Percentiles rank a stretch among this genome's conserved stretches.
These are phyloP conservation scores for Cheilinus undulatus DNA, from an alignment of 2,113 vertebrate genomes.

Conservation along the genomic window DNA sequence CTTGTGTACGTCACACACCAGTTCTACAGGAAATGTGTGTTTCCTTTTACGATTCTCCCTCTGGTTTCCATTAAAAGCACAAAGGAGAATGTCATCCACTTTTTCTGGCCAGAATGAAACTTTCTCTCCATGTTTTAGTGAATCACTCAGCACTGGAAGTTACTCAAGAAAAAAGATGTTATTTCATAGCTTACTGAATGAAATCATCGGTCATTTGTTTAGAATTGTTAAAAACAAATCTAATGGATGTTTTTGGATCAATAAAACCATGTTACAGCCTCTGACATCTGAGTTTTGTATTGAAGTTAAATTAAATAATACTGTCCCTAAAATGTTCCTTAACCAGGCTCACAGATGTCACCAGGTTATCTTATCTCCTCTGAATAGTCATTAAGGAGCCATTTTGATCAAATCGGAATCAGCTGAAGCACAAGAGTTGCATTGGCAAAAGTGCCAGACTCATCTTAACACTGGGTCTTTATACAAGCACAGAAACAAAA, in stretches of 20 bases:
- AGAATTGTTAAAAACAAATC: too few relatives aligned
- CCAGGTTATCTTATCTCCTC: too few relatives aligned
- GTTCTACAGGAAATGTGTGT: slow-evolving; percentile 72
- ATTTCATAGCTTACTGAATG: not conserved
- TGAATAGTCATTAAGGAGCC: too few relatives aligned
- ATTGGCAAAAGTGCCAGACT: too few relatives aligned
- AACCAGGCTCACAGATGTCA: too few relatives aligned
- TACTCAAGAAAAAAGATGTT: slow-evolving; percentile 19
- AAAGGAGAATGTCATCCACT: slow-evolving; percentile 53
- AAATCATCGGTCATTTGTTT: not conserved
- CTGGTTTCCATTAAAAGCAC: slow-evolving; percentile 72
- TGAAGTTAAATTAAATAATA: not conserved
- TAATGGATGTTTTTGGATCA: too few relatives aligned
- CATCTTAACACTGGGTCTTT: too few relatives aligned
- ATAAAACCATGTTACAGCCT: not conserved
- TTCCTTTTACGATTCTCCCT: slow-evolving; percentile 67
- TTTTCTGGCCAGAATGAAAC: slow-evolving; percentile 17
- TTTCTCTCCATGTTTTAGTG: slow-evolving; percentile 27
- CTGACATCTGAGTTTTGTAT: not conserved
- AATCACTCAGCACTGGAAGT: slow-evolving; percentile 8
- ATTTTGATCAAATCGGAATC: too few relatives aligned
- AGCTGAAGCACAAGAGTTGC: too few relatives aligned
- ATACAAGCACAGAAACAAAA: too few relatives aligned
- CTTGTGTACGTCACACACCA: slow-evolving; percentile 55
- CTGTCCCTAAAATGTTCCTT: too few relatives aligned